Percentiles rank a stretch among this genome's conserved stretches.
Conservation (phyloP, 2,888 invertebrate species). For the Sepioteuthis lessoniana region DNA sequence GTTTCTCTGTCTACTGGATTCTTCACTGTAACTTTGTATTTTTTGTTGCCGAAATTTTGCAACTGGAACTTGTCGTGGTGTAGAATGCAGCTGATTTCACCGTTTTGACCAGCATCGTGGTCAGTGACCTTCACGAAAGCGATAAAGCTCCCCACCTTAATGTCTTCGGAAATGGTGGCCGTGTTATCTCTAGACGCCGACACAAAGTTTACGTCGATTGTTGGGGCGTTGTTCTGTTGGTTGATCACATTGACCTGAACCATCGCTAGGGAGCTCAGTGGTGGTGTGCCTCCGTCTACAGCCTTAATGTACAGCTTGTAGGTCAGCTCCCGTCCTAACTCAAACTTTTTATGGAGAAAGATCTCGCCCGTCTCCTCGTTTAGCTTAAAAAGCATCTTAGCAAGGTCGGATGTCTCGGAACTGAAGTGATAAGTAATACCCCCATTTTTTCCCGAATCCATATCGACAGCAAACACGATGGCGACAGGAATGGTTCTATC, state of each 20-base stretch:
- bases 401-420: conserved; percentile 24
- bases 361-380: conserved; percentile 40
- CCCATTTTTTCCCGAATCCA: conserved; percentile 41
- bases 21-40: conserved; percentile 24
- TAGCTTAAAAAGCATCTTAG: neutral
- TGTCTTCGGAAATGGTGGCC: conserved; percentile 37
- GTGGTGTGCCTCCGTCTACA: neutral
- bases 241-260: conserved; percentile 42
- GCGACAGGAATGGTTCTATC: neutral
- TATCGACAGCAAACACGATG: conserved; percentile 10
- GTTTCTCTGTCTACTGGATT: neutral
- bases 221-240: conserved; percentile 46
- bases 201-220: conserved; percentile 24
- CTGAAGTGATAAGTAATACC: neutral
- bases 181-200: neutral
- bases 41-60: conserved; percentile 37
- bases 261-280: conserved; percentile 34
- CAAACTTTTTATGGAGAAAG: conserved; percentile 6
- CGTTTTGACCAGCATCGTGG: conserved; percentile 2
- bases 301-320: conserved; percentile 42
- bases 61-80: conserved; percentile 39
- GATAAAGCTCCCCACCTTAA: conserved; percentile 38
- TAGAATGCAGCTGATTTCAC: conserved; percentile 11
- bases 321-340: neutral
- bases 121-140: conserved; percentile 43